Conservation (phyloP, 2,888 invertebrate species). For the Cheilosia vernalis region DNA sequence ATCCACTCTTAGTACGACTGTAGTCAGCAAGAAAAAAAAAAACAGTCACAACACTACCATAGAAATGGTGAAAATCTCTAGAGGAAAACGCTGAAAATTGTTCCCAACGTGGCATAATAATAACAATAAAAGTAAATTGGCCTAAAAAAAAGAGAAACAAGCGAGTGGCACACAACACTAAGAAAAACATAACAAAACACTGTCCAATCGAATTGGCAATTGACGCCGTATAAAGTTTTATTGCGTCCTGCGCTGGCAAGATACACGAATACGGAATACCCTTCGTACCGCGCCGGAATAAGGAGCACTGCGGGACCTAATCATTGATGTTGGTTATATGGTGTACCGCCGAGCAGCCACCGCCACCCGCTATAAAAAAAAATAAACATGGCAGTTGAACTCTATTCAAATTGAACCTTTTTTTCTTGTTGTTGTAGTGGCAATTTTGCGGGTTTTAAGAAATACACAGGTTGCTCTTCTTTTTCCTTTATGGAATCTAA, state of each 20-base stretch:
- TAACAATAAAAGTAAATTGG: slow-evolving; percentile 76
- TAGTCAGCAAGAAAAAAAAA: slow-evolving; percentile 20
- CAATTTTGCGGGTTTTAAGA: slow-evolving; percentile 57
- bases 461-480: slow-evolving; percentile 46
- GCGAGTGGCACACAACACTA: slow-evolving; percentile 24
- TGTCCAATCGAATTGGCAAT: slow-evolving; percentile 72
- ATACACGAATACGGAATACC: slow-evolving; percentile 25
- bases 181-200: slow-evolving; percentile 53
- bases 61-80: slow-evolving; percentile 64
- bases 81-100: slow-evolving; percentile 74
- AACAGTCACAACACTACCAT: slow-evolving; percentile 17
- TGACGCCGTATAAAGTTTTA: slow-evolving; percentile 72
- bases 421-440: slow-evolving; percentile 24
- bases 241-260: slow-evolving; percentile 64
- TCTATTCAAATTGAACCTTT: slow-evolving; percentile 41
- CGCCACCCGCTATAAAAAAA: neutral
- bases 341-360: neutral
- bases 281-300: slow-evolving; percentile 26
- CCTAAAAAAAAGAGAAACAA: slow-evolving; percentile 41
- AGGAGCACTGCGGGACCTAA: slow-evolving; percentile 38
- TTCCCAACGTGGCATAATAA: slow-evolving; percentile 75
- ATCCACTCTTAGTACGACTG: slow-evolving; percentile 2
- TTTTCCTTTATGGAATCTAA: slow-evolving; percentile 4
- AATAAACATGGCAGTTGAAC: slow-evolving; percentile 12
- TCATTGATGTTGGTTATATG: slow-evolving; percentile 40